phyloP scores from a whole-genome alignment of 2,113 vertebrate genomes.

The Xenopus borealis region DNA sequence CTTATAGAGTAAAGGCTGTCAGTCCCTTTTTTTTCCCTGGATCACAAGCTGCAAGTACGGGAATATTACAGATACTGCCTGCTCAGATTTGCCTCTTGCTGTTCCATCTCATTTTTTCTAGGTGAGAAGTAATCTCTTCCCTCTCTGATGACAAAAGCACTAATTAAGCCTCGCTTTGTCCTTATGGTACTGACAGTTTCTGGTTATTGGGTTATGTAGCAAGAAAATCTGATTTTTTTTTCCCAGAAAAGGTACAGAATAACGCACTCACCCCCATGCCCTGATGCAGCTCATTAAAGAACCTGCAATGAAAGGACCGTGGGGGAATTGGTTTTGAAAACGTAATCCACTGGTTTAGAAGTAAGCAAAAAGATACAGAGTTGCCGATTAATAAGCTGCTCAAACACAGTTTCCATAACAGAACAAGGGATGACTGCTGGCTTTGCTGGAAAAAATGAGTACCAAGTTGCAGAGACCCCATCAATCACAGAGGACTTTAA shows the following conservation, averaged over 20 bases:
- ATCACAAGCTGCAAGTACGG: background rate
- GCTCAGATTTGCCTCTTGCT: background rate
- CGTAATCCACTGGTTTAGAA: constrained; percentile 11
- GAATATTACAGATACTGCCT: background rate
- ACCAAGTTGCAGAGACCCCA: too few species aligned
- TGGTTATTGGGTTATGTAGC: constrained; percentile 12
- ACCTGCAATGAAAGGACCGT: constrained; percentile 13
- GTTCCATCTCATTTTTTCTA: background rate
- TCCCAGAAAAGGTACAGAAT: constrained; percentile 8
- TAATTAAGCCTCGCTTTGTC: constrained; percentile 20
- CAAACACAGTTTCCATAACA: background rate
- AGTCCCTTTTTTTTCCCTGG: too few species aligned
- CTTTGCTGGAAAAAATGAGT: too few species aligned
- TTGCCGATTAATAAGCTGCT: constrained; percentile 5
- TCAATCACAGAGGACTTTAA: too few species aligned
- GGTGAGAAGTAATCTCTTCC: background rate
- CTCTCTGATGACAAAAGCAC: background rate
- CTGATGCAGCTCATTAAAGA: constrained; percentile 35
- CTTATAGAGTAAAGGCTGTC: background rate
- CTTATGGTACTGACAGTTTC: constrained; percentile 7
- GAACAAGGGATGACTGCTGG: background rate
- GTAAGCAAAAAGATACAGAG: constrained; percentile 10
- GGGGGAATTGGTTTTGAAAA: constrained; percentile 18
- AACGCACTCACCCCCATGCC: constrained; percentile 16
- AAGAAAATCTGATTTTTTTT: background rate